Percentiles rank a stretch among this genome's conserved stretches.
phyloP scores from a whole-genome alignment of 2,797 vertebrate species.

The Steatocranus sp. region DNA sequence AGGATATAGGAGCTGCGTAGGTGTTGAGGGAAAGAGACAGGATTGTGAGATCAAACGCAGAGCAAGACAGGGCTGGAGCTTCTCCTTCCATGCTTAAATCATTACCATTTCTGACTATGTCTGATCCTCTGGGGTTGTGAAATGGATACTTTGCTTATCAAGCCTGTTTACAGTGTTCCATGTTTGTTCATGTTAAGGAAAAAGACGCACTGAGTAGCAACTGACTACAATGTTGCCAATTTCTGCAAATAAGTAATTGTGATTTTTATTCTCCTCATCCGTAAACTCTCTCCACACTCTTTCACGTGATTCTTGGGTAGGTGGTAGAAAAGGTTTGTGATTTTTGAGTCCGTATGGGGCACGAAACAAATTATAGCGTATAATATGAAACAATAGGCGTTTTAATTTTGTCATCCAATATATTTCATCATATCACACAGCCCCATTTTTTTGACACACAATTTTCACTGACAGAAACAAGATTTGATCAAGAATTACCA shows the following conservation, averaged over 20 bases:
- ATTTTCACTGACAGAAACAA: background rate
- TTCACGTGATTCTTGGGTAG: background rate
- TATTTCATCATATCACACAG: background rate
- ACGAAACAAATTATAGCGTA: background rate
- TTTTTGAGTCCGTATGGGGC: background rate
- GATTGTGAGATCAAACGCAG: background rate
- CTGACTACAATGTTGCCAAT: background rate
- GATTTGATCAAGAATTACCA: background rate
- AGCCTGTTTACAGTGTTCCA: background rate
- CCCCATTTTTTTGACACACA: background rate
- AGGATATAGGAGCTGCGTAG: background rate
- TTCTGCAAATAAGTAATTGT: background rate
- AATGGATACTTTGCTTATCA: background rate
- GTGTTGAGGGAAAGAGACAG: background rate
- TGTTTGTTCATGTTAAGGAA: background rate
- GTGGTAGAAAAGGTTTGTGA: background rate
- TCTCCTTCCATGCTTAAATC: background rate
- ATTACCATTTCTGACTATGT: background rate
- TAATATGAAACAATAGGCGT: background rate
- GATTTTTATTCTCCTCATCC: background rate
- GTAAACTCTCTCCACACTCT: background rate
- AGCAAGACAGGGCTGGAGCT: background rate
- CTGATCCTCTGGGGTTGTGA: background rate
- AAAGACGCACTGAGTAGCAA: background rate
- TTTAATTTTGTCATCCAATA: background rate